Conservation (phyloP, 2,113 vertebrate species). For the Pantherophis guttatus region DNA sequence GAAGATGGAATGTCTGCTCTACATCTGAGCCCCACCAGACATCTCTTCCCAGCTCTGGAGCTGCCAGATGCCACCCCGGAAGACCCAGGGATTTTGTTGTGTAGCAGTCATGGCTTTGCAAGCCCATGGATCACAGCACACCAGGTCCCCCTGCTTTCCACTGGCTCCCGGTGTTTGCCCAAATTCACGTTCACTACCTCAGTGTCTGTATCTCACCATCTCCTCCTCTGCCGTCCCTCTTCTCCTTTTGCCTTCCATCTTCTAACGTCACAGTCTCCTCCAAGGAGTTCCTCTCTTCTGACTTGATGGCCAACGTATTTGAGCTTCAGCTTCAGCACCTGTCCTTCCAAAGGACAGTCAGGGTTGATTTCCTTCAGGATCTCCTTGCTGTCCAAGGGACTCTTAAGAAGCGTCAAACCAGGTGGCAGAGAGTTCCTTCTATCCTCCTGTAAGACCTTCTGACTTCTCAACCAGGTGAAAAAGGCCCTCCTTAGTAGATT, state of each 20-base stretch:
- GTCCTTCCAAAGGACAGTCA: neutral
- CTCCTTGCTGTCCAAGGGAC: neutral
- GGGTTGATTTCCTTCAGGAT: neutral
- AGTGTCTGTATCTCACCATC: neutral
- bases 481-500: neutral
- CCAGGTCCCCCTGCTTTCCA: neutral
- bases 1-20: neutral
- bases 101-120: neutral
- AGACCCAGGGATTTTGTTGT: neutral
- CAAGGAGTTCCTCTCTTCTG: neutral
- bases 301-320: neutral
- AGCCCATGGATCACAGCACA: neutral
- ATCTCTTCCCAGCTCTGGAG: neutral
- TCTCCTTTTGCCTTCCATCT: neutral
- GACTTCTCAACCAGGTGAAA: neutral
- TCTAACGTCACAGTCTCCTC: neutral
- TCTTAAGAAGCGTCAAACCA: neutral
- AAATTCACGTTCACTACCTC: neutral
- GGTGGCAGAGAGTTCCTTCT: neutral
- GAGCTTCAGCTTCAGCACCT: neutral
- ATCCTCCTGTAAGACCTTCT: neutral
- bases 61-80: neutral
- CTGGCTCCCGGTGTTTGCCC: neutral
- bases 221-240: neutral
- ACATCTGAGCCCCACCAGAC: neutral